A percentile compares a stretch with the other conserved stretches of the same genome.
These are phyloP conservation scores for Ciconia maguari DNA, from an alignment of 2,113 vertebrate species.

Conservation along the genomic window DNA sequence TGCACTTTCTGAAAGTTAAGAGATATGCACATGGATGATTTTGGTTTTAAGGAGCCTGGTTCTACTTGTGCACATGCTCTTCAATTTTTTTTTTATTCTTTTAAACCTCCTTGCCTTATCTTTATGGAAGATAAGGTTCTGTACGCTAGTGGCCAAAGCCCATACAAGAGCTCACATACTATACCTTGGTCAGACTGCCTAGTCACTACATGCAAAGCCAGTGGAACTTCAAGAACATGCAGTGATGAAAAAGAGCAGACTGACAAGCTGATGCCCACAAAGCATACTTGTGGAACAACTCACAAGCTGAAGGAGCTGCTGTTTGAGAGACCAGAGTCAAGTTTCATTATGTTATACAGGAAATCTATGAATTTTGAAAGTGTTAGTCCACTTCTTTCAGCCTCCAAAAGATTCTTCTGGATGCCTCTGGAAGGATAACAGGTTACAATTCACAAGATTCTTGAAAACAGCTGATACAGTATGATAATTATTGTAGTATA, in stretches of 20 bases:
- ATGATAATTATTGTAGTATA: neutral
- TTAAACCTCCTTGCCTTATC: neutral
- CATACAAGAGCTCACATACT: neutral
- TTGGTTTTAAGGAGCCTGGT: neutral
- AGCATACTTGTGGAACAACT: neutral
- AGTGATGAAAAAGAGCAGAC: neutral
- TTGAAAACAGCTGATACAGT: neutral
- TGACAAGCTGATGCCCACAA: neutral
- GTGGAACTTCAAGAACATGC: neutral
- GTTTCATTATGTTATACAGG: neutral
- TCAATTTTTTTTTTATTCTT: neutral
- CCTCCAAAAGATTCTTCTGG: neutral
- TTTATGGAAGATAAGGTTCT: neutral
- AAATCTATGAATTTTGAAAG: neutral
- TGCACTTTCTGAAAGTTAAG: neutral
- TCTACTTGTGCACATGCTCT: neutral
- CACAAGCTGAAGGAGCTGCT: neutral
- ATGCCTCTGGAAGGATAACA: neutral
- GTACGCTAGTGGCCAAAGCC: neutral
- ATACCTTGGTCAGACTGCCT: neutral
- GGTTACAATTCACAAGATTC: neutral
- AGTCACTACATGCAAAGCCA: neutral
- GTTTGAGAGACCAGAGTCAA: neutral
- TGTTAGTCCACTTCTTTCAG: neutral
- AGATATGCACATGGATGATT: neutral